Conservation (phyloP, 1,140 invertebrate genomes). For the Zaprionus ghesquierei region DNA sequence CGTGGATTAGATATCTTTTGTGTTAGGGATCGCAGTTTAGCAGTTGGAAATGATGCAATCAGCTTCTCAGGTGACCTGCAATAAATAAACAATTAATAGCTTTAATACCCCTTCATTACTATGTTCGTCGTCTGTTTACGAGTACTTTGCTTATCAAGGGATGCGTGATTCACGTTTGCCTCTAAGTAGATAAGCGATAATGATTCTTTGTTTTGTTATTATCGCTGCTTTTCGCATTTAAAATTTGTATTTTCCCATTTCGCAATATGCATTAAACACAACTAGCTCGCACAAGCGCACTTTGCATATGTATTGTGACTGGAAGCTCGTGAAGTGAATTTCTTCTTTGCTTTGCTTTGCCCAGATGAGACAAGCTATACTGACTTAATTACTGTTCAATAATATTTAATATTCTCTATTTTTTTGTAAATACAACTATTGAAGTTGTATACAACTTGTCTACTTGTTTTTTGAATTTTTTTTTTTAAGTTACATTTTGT, state of each 20-base stretch:
- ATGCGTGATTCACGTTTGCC: conserved; percentile 13
- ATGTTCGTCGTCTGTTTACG: conserved; percentile 4
- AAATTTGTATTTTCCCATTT: conserved; percentile 39
- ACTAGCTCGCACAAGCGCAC: not conserved
- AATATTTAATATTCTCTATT: no score
- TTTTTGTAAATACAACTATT: not conserved
- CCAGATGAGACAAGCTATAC: conserved; percentile 1
- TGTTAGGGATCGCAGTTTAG: conserved; percentile 93
- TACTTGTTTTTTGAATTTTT: no score
- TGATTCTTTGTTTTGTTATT: conserved; percentile 46
- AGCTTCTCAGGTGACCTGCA: conserved; percentile 75
- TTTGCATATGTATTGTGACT: not conserved
- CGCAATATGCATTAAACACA: not conserved
- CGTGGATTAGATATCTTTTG: conserved; percentile 97
- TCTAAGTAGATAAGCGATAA: conserved; percentile 42
- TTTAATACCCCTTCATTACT: not conserved
- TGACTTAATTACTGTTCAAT: not conserved
- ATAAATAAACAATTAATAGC: not conserved
- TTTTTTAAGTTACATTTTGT: no score
- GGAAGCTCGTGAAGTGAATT: conserved; percentile 36
- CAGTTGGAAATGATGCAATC: conserved; percentile 88
- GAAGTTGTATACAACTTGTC: no score
- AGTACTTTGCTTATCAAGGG: not conserved
- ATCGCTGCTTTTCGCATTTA: conserved; percentile 39
- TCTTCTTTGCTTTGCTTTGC: not conserved